phyloP scores from a whole-genome alignment of 2,113 vertebrate genomes.

The Halichoerus grypus region DNA sequence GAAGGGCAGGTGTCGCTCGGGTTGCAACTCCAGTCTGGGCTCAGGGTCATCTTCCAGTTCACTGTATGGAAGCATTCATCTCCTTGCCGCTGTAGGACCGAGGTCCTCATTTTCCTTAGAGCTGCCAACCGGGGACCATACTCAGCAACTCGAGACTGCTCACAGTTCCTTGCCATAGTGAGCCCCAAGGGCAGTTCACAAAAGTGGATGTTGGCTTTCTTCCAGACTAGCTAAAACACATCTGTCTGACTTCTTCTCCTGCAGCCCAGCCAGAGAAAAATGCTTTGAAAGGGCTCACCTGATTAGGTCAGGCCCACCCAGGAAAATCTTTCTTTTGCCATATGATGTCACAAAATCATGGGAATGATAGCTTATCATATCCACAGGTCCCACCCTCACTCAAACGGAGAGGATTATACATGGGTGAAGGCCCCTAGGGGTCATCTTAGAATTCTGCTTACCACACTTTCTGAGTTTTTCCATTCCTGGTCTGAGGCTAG shows the following conservation, averaged over 20 bases:
- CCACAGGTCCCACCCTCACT: neutral
- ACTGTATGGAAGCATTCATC: neutral
- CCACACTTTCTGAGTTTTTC: neutral
- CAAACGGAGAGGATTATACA: neutral
- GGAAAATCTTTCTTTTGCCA: neutral
- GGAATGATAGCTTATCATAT: neutral
- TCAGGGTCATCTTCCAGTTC: neutral
- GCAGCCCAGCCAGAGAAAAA: neutral
- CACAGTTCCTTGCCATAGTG: neutral
- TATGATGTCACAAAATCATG: neutral
- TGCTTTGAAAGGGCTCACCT: neutral
- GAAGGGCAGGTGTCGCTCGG: neutral
- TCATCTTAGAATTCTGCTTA: neutral
- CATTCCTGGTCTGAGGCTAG: neutral
- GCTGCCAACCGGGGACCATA: neutral
- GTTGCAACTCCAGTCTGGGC: neutral
- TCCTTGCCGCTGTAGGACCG: neutral
- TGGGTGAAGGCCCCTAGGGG: neutral
- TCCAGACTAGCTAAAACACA: neutral
- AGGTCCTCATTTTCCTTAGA: neutral
- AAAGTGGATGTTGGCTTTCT: neutral
- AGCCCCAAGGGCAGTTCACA: neutral
- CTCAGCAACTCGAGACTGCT: neutral
- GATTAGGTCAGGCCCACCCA: neutral
- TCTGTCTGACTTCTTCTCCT: neutral